Evolutionary conservation across 2,113 vertebrate genomes (phyloP).

Genomic region (Callorhinus ursinus): DNA sequence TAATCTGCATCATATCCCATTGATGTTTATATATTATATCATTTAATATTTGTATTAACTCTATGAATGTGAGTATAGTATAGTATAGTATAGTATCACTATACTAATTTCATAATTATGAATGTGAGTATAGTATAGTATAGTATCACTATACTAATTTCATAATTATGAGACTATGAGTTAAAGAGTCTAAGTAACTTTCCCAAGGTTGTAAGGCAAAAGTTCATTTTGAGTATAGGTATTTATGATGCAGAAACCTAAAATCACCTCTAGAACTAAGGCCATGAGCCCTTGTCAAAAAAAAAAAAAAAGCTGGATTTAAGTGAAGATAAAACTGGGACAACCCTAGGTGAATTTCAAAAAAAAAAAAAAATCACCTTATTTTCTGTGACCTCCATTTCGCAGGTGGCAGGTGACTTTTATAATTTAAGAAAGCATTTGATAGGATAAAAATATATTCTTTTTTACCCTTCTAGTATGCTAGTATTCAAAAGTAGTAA

Average conservation of each 20-base stretch:
- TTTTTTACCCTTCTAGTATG: background rate
- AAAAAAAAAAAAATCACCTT: background rate
- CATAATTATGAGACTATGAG: background rate
- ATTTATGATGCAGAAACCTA: background rate
- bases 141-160: background rate
- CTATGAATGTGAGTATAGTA: background rate
- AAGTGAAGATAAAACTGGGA: background rate
- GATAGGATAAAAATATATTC: background rate
- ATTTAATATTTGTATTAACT: background rate
- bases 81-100: background rate
- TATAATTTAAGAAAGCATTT: background rate
- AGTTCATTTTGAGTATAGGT: background rate
- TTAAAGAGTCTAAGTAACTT: background rate
- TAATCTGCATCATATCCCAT: background rate
- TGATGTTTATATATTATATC: background rate
- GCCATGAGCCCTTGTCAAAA: background rate
- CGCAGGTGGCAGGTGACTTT: background rate
- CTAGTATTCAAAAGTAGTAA: background rate
- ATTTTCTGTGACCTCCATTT: background rate
- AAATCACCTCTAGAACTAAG: background rate
- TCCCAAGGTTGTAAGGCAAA: background rate
- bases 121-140: no score
- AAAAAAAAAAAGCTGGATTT: background rate
- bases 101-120: background rate
- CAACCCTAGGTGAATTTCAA: background rate